Evolutionary conservation across 2,113 vertebrate genomes (phyloP).

Genomic region (Rhinopomastus cyanomelas): DNA sequence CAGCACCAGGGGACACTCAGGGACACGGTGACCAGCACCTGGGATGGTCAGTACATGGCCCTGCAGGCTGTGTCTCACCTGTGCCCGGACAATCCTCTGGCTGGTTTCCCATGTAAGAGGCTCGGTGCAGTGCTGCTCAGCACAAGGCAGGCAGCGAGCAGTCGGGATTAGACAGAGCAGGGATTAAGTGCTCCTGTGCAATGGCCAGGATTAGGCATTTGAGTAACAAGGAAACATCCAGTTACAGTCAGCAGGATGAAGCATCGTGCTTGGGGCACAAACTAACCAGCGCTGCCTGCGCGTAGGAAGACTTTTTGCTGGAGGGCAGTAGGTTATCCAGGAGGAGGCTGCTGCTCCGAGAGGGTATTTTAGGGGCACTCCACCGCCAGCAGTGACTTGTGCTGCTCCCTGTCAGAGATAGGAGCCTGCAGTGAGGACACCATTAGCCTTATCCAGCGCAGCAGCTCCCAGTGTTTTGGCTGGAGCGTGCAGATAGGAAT

Average conservation of each 20-base stretch:
- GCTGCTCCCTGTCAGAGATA: not conserved
- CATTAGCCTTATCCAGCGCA: not conserved
- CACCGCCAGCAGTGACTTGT: not conserved
- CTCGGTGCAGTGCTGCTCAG: rapidly evolving
- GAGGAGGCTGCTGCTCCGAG: not conserved
- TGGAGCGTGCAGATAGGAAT: not conserved
- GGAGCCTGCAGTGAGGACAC: not conserved
- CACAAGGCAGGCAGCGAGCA: not conserved
- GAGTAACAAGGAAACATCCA: not conserved
- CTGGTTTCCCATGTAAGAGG: not conserved
- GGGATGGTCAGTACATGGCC: not conserved
- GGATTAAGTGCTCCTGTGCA: not conserved
- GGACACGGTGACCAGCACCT: not conserved
- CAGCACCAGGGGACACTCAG: rapidly evolving
- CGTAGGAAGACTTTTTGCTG: not conserved
- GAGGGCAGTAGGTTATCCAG: constrained; percentile 11
- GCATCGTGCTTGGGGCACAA: not conserved
- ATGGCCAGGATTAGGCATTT: not conserved
- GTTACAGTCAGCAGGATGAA: not conserved
- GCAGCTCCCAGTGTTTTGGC: constrained; percentile 41
- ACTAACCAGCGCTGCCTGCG: not conserved
- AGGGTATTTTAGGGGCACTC: not conserved
- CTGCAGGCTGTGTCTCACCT: rapidly evolving
- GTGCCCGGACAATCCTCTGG: rapidly evolving
- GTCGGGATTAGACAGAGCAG: not conserved